Conservation (phyloP, 1,140 invertebrate genomes). For the Oedothorax gibbosus region DNA sequence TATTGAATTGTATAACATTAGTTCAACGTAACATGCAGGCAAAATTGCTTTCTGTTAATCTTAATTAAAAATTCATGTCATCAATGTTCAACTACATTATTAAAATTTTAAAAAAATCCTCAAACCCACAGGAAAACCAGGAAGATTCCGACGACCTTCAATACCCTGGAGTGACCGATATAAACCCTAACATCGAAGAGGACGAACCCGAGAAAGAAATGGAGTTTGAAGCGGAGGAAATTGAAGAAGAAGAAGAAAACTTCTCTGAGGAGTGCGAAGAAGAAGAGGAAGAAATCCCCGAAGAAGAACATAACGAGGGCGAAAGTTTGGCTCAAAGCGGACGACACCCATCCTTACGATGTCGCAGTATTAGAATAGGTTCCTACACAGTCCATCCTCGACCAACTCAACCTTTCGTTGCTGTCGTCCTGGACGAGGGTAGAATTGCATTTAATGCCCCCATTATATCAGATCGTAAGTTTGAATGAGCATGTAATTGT, state of each 20-base stretch:
- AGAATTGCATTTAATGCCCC: not conserved
- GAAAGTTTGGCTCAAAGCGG: too few relatives aligned
- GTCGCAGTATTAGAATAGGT: too few relatives aligned
- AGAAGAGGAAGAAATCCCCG: conserved; percentile 10
- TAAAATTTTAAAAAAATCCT: too few relatives aligned
- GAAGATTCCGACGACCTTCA: conserved; percentile 41
- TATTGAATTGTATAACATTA: too few relatives aligned
- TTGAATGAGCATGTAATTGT: not conserved
- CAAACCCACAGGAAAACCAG: conserved; percentile 21
- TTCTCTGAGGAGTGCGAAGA: conserved; percentile 21
- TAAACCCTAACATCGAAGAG: conserved; percentile 16
- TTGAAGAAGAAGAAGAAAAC: conserved; percentile 12
- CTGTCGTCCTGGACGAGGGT: too few relatives aligned
- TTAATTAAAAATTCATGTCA: too few relatives aligned
- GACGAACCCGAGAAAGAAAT: conserved; percentile 7
- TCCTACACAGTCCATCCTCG: too few relatives aligned
- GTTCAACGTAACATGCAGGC: too few relatives aligned
- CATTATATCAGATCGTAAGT: not conserved
- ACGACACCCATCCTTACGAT: too few relatives aligned
- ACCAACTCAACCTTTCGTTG: too few relatives aligned
- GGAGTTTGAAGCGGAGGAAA: not conserved
- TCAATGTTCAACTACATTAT: too few relatives aligned
- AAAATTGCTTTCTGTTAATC: too few relatives aligned
- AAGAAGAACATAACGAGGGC: not conserved
- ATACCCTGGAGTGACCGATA: conserved; percentile 41